These are phyloP conservation scores for Brienomyrus brachyistius DNA, from an alignment of 2,113 vertebrate genomes.

Conservation along the genomic window DNA sequence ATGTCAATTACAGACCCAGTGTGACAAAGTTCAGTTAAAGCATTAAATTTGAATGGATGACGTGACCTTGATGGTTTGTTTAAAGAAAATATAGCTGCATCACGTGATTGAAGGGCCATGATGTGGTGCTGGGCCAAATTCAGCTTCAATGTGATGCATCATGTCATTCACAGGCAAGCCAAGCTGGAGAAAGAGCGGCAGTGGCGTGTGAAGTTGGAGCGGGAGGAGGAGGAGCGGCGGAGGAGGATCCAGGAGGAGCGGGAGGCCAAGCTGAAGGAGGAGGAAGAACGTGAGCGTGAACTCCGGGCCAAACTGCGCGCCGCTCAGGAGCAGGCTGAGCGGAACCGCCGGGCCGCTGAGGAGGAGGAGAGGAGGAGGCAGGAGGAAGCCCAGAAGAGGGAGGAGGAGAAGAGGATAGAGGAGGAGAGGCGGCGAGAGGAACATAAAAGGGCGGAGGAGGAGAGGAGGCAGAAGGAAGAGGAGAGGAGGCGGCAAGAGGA, in stretches of 20 bases:
- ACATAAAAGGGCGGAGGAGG: constrained; percentile 37
- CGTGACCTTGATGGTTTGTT: neutral
- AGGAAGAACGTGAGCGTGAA: constrained; percentile 68
- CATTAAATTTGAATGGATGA: neutral
- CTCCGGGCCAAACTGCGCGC: constrained; percentile 48
- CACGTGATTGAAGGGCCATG: neutral
- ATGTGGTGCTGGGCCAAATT: neutral
- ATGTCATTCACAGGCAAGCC: constrained; percentile 61
- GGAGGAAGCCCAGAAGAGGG: constrained; percentile 28
- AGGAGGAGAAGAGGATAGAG: constrained; percentile 10
- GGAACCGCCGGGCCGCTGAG: constrained; percentile 47
- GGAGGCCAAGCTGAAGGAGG: constrained; percentile 68
- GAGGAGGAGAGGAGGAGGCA: constrained; percentile 39
- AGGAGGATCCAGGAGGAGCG: constrained; percentile 66
- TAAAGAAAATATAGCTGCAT: neutral
- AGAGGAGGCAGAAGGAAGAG: constrained; percentile 23
- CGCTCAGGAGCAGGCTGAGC: constrained; percentile 52
- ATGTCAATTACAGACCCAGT: neutral
- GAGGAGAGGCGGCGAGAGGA: constrained; percentile 10
- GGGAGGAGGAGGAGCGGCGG: constrained; percentile 73
- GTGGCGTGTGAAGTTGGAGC: constrained; percentile 71
- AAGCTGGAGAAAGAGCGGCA: constrained; percentile 78
- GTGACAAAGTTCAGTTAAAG: neutral
- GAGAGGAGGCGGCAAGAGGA: constrained; percentile 23
- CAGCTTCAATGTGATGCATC: neutral